These are phyloP conservation scores for Montipora capitata DNA, from an alignment of 92 coral and sea anemone species.

Conservation along the genomic window DNA sequence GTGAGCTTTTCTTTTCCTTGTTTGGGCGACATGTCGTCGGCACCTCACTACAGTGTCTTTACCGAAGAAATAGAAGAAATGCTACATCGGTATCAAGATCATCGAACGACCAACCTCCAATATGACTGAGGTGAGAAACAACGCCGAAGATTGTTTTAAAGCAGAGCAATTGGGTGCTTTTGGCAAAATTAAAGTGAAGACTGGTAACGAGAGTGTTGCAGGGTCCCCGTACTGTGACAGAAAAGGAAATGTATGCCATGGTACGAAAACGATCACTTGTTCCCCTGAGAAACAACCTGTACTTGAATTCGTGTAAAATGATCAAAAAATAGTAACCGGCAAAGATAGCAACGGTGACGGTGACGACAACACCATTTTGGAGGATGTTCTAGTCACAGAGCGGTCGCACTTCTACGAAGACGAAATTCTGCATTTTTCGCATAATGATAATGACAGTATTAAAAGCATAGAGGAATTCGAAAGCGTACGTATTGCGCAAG, in stretches of 20 bases:
- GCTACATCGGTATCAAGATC: not conserved
- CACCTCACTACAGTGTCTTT: not conserved
- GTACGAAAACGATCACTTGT: not conserved
- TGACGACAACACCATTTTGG: not conserved
- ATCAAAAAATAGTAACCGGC: not conserved
- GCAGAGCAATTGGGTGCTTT: not conserved
- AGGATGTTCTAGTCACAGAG: not conserved
- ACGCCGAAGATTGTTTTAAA: not conserved
- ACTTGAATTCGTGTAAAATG: not conserved
- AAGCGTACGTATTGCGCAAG: not conserved
- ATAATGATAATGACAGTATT: not conserved
- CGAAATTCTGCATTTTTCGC: not conserved
- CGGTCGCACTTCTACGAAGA: not conserved
- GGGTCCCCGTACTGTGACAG: not conserved
- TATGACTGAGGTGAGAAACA: not conserved
- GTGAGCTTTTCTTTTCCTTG: not conserved
- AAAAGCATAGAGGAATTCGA: not conserved
- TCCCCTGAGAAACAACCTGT: not conserved
- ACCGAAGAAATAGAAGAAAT: not conserved
- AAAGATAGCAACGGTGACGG: not conserved
- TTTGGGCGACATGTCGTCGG: not conserved
- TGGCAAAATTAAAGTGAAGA: not conserved
- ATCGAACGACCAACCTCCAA: not conserved
- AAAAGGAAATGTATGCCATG: not conserved
- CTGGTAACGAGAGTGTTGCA: not conserved